Evolutionary conservation across 2,888 invertebrate genomes (phyloP).

Genomic region (Lepidocyrtinus sp.): DNA sequence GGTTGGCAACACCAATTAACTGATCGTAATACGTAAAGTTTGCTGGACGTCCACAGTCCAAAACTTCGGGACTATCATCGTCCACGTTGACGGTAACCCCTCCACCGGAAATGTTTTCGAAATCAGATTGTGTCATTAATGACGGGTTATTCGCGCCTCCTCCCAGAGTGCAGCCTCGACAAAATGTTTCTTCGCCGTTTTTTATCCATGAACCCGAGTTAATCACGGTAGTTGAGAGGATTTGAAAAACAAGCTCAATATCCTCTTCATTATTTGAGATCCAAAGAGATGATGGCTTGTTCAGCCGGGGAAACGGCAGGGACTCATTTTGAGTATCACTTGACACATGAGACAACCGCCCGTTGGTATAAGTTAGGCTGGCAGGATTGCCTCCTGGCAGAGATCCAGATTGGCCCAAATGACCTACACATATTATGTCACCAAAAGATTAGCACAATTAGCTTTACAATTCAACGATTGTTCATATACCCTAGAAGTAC

Average conservation of each 20-base stretch:
- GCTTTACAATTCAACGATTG: no score
- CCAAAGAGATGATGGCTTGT: constrained; percentile 52
- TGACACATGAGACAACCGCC: constrained; percentile 53
- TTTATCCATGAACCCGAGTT: constrained; percentile 69
- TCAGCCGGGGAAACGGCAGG: constrained; percentile 42
- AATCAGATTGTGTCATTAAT: constrained; percentile 46
- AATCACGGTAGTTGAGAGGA: constrained; percentile 67
- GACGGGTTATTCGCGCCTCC: constrained; percentile 43
- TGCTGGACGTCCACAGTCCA: constrained; percentile 80
- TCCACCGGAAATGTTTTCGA: constrained; percentile 44
- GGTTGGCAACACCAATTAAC: constrained; percentile 86
- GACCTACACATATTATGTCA: neutral
- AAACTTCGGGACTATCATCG: constrained; percentile 71
- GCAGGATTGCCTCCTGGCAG: constrained; percentile 21
- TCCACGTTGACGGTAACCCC: constrained; percentile 32
- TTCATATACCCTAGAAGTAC: neutral
- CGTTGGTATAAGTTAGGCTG: constrained; percentile 33
- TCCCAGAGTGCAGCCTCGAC: constrained; percentile 58
- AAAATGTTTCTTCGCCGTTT: constrained; percentile 67
- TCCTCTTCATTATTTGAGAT: constrained; percentile 65
- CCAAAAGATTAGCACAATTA: neutral
- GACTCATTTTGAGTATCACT: constrained; percentile 58
- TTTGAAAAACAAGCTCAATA: constrained; percentile 67
- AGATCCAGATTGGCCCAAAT: constrained; percentile 42
- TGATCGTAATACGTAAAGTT: constrained; percentile 89